These are phyloP conservation scores for Galemys pyrenaicus DNA, from an alignment of 2,113 vertebrate species.

Conservation along the genomic window DNA sequence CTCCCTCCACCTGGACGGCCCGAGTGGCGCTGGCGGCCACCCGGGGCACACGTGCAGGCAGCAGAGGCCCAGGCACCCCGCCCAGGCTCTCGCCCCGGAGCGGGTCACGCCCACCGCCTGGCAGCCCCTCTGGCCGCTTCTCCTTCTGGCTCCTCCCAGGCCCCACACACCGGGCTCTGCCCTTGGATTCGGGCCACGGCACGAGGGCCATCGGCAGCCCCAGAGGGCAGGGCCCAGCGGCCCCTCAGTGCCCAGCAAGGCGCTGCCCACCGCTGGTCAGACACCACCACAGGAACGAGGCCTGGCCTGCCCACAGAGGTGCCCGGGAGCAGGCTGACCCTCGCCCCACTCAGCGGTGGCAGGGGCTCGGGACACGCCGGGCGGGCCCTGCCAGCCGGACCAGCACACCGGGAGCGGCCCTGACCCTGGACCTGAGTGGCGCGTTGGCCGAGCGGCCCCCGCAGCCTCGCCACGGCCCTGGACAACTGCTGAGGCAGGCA, in stretches of 20 bases:
- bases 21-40: neutral
- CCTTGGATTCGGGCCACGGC: neutral
- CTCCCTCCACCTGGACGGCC: no score
- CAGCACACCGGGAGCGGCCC: neutral
- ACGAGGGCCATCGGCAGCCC: neutral
- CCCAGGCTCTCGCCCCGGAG: neutral
- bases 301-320: neutral
- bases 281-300: neutral
- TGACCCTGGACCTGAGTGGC: neutral
- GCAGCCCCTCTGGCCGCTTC: no score
- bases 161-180: fast-evolving
- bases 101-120: no score
- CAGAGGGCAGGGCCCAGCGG: no score
- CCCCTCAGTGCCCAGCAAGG: neutral
- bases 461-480: neutral
- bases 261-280: neutral
- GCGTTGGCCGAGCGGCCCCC: neutral
- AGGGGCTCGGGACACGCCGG: fast-evolving
- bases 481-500: constrained; percentile 57
- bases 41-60: neutral
- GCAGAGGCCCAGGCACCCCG: neutral
- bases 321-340: neutral
- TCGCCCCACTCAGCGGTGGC: neutral
- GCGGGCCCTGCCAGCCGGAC: neutral
- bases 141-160: no score